phyloP scores from a whole-genome alignment of 2,797 vertebrate genomes.

The Notolabrus celidotus region DNA sequence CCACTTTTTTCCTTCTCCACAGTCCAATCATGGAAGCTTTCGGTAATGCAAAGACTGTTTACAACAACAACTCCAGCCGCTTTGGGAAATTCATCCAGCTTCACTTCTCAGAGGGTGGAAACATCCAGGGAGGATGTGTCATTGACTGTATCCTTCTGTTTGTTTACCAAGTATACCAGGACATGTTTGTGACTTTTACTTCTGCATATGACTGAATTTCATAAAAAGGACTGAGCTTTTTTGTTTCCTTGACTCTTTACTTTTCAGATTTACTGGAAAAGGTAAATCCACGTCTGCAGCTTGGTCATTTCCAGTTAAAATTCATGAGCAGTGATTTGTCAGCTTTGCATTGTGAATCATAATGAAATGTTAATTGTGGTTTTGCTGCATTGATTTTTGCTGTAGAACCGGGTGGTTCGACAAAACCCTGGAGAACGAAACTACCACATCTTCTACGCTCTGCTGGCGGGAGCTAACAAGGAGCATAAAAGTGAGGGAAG shows the following conservation, averaged over 20 bases:
- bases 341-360: constrained; percentile 9
- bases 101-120: constrained; percentile 92
- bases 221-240: not conserved
- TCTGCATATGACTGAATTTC: too few species aligned
- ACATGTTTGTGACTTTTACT: not conserved
- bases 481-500: constrained; percentile 88
- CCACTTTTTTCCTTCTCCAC: constrained; percentile 8
- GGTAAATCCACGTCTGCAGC: constrained; percentile 77
- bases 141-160: constrained; percentile 93
- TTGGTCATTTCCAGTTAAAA: not conserved
- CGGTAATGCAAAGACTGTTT: constrained; percentile 95
- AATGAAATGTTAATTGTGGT: constrained; percentile 25
- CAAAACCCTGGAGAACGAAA: constrained; percentile 95
- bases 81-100: constrained; percentile 97
- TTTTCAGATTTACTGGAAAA: constrained; percentile 94
- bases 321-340: constrained; percentile 3
- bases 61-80: constrained; percentile 97
- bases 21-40: constrained; percentile 96
- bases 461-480: constrained; percentile 88
- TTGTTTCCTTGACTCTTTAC: constrained; percentile 79
- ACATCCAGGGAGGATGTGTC: constrained; percentile 94
- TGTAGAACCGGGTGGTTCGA: constrained; percentile 93
- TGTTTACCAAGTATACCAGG: not conserved
- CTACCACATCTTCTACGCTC: constrained; percentile 95
- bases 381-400: constrained; percentile 58